Conservation (phyloP, 2,888 invertebrate species). For the Tachystola acroxantha region DNA sequence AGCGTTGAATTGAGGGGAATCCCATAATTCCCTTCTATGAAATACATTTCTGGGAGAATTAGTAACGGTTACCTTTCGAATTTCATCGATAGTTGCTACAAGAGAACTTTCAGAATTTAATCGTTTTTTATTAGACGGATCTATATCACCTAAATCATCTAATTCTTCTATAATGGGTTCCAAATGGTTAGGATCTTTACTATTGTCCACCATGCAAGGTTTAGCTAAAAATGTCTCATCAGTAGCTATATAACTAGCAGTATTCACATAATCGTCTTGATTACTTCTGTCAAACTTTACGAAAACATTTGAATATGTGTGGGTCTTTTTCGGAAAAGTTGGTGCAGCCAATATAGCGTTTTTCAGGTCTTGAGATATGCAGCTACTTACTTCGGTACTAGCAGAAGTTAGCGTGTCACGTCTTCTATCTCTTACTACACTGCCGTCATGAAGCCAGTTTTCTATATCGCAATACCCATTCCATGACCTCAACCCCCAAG, state of each 20-base stretch:
- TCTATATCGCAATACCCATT: slow-evolving; percentile 81
- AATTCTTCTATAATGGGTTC: slow-evolving; percentile 78
- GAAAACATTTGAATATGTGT: slow-evolving; percentile 68
- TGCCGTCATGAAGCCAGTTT: slow-evolving; percentile 80
- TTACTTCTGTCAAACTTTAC: slow-evolving; percentile 61
- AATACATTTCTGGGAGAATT: slow-evolving; percentile 78
- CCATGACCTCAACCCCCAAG: slow-evolving; percentile 82
- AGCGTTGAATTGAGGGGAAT: slow-evolving; percentile 53
- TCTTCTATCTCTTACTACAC: slow-evolving; percentile 77
- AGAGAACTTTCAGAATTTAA: slow-evolving; percentile 77
- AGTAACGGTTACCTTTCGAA: slow-evolving; percentile 74
- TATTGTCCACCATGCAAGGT: slow-evolving; percentile 73
- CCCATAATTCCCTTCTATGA: slow-evolving; percentile 71
- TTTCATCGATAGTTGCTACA: slow-evolving; percentile 81
- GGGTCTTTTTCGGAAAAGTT: slow-evolving; percentile 60
- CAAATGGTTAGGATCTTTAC: slow-evolving; percentile 71
- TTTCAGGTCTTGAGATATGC: slow-evolving; percentile 64
- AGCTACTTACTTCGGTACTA: slow-evolving; percentile 76
- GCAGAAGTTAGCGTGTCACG: slow-evolving; percentile 77
- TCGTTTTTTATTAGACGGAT: slow-evolving; percentile 53
- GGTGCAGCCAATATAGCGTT: slow-evolving; percentile 64
- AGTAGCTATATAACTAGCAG: slow-evolving; percentile 65
- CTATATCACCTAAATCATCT: slow-evolving; percentile 72
- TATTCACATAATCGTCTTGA: slow-evolving; percentile 74
- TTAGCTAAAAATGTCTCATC: slow-evolving; percentile 75